phyloP scores from a whole-genome alignment of 2,888 invertebrate species.

The Matsumyia berberina region DNA sequence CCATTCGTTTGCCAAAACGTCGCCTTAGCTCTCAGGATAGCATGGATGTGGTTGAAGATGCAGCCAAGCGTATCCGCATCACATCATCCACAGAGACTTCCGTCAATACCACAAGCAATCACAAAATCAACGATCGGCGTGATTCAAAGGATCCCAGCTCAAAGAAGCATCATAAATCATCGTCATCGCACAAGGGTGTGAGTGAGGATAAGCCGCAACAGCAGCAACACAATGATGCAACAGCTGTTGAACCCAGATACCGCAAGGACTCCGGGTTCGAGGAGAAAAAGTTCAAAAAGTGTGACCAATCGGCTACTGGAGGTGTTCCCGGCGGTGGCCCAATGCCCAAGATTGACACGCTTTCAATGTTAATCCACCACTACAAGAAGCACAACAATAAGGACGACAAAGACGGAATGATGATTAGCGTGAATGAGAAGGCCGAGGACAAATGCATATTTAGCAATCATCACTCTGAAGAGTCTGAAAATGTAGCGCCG shows the following conservation, averaged over 20 bases:
- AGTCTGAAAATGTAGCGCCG: slow-evolving; percentile 57
- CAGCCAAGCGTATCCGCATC: slow-evolving; percentile 82
- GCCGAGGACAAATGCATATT: slow-evolving; percentile 55
- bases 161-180: slow-evolving; percentile 70
- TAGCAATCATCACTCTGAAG: slow-evolving; percentile 50
- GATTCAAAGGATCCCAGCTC: slow-evolving; percentile 88
- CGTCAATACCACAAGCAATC: slow-evolving; percentile 83
- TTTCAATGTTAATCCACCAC: slow-evolving; percentile 69
- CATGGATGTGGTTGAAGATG: slow-evolving; percentile 80
- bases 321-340: slow-evolving; percentile 21
- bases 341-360: slow-evolving; percentile 39
- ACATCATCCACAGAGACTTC: slow-evolving; percentile 74
- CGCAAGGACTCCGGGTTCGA: slow-evolving; percentile 78
- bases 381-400: slow-evolving; percentile 78
- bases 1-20: slow-evolving; percentile 86
- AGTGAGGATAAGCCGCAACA: slow-evolving; percentile 76
- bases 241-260: slow-evolving; percentile 81
- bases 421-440: slow-evolving; percentile 59
- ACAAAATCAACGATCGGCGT: slow-evolving; percentile 86
- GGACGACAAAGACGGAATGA: slow-evolving; percentile 58
- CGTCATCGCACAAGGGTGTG: slow-evolving; percentile 42
- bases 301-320: slow-evolving; percentile 78
- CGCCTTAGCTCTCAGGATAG: slow-evolving; percentile 92
- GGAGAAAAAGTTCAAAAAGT: slow-evolving; percentile 81
- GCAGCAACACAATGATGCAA: slow-evolving; percentile 59